A percentile compares a stretch with the other conserved stretches of the same genome.
Conservation (phyloP, 2,888 invertebrate species). For the Acanthopleura granulata region DNA sequence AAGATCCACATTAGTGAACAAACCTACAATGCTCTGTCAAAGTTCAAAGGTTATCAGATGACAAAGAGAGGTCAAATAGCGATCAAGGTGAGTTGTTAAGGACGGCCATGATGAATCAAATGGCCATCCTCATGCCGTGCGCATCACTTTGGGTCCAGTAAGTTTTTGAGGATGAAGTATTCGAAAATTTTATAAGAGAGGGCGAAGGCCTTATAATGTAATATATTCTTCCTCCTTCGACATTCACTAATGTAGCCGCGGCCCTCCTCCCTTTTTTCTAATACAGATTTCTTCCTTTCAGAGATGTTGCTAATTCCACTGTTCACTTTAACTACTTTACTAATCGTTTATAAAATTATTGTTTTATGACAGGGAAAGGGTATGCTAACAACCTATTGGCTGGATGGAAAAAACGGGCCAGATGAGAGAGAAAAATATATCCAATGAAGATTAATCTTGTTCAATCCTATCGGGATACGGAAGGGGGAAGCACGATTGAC, state of each 20-base stretch:
- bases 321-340: neutral
- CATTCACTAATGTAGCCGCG: no score
- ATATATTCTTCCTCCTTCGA: no score
- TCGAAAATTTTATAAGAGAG: no score
- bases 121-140: no score
- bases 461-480: no score
- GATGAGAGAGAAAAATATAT: no score
- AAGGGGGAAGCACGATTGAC: no score
- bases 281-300: conserved; percentile 4
- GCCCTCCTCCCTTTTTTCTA: no score
- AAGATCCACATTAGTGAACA: conserved; percentile 20
- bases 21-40: conserved; percentile 18
- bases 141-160: neutral
- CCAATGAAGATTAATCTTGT: no score
- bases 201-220: no score
- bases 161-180: no score
- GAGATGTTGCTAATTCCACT: neutral
- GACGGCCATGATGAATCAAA: no score
- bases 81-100: conserved; percentile 9
- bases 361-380: conserved; percentile 12
- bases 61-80: conserved; percentile 11
- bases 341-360: neutral
- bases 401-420: neutral
- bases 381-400: conserved; percentile 15
- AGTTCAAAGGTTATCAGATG: neutral